A percentile compares a stretch with the other conserved stretches of the same genome.
These are phyloP conservation scores for Megaceryle maxima DNA, from an alignment of 2,113 vertebrate genomes.

Conservation along the genomic window DNA sequence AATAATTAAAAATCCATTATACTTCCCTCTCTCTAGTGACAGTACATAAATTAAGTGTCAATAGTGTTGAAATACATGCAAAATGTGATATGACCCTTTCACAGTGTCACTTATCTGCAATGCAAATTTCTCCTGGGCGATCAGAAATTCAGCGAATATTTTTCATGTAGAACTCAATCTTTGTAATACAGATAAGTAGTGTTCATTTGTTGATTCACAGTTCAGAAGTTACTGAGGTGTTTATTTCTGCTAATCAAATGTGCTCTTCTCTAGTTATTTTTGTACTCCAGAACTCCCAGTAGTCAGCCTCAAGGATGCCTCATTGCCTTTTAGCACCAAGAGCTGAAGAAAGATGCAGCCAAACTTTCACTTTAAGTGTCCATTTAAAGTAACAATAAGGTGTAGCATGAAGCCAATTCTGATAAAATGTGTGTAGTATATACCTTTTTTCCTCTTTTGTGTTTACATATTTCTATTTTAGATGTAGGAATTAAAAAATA, in stretches of 20 bases:
- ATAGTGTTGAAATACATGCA: not conserved
- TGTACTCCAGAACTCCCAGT: not conserved
- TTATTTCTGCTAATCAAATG: constrained; percentile 41
- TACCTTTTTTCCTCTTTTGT: not conserved
- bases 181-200: constrained; percentile 11
- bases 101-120: constrained; percentile 52
- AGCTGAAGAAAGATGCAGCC: not conserved
- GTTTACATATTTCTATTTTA: not conserved
- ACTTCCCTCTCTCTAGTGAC: not conserved
- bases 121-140: constrained; percentile 39
- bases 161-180: constrained; percentile 21
- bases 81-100: constrained; percentile 35
- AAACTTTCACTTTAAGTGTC: not conserved
- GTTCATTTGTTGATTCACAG: constrained; percentile 49
- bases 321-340: not conserved
- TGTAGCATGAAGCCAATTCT: not conserved
- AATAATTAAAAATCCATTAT: constrained; percentile 74
- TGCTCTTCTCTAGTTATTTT: constrained; percentile 9
- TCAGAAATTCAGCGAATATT: constrained; percentile 47
- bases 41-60: constrained; percentile 69
- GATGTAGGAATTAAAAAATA: not conserved
- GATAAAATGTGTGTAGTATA: not conserved
- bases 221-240: constrained; percentile 36
- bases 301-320: not conserved
- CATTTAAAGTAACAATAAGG: not conserved